Conservation (phyloP, 1,140 invertebrate genomes). For the Trichoplusia ni region DNA sequence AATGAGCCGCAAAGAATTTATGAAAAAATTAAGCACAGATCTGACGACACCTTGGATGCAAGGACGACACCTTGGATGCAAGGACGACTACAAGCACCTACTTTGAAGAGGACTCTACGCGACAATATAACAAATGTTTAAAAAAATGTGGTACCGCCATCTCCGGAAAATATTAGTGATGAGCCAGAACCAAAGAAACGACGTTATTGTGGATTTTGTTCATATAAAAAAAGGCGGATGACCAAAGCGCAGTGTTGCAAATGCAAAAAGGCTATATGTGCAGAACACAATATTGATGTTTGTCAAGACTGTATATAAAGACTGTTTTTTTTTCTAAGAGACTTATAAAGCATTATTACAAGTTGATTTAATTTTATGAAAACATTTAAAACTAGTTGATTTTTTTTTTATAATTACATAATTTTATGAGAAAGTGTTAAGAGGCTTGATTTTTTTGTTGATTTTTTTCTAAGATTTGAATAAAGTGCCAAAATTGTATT, state of each 20-base stretch:
- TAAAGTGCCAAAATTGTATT: slow-evolving; percentile 11
- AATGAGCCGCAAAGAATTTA: slow-evolving; percentile 30
- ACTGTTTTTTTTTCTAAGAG: slow-evolving; percentile 21
- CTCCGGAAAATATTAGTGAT: slow-evolving; percentile 13
- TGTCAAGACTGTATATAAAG: slow-evolving; percentile 23
- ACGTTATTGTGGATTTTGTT: slow-evolving; percentile 35
- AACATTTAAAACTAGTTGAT: slow-evolving; percentile 23
- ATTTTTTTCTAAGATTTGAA: slow-evolving; percentile 21
- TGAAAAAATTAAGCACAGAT: slow-evolving; percentile 39
- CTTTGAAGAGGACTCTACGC: slow-evolving; percentile 35
- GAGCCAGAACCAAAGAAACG: slow-evolving; percentile 33
- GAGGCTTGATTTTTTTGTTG: slow-evolving; percentile 12
- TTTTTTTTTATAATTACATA: slow-evolving; percentile 21
- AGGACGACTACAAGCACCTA: slow-evolving; percentile 24
- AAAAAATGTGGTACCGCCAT: not conserved
- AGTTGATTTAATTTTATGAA: slow-evolving; percentile 28
- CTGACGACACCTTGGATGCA: slow-evolving; percentile 34
- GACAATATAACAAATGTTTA: slow-evolving; percentile 31
- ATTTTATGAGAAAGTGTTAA: slow-evolving; percentile 25
- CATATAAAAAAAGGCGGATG: slow-evolving; percentile 37
- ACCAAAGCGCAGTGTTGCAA: slow-evolving; percentile 29
- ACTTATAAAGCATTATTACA: slow-evolving; percentile 22
- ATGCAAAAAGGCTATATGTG: slow-evolving; percentile 38
- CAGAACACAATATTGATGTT: slow-evolving; percentile 38
- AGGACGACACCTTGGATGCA: slow-evolving; percentile 33